These are phyloP conservation scores for Chaetogeoica ovagalla DNA, from an alignment of 2,888 invertebrate species.

Conservation along the genomic window DNA sequence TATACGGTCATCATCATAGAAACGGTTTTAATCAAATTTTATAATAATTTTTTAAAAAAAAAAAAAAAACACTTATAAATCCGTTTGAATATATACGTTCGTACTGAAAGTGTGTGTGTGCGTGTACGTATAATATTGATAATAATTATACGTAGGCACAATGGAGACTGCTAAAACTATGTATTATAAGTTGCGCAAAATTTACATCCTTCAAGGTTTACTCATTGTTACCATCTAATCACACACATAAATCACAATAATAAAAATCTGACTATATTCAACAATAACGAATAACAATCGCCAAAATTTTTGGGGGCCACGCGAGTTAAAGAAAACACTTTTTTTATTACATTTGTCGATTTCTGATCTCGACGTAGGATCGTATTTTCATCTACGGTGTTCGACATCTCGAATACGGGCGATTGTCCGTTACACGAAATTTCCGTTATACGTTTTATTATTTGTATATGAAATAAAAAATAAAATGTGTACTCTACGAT, in stretches of 20 bases:
- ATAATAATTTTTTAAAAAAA: too few relatives aligned
- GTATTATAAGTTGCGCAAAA: conserved; percentile 29
- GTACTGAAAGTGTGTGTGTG: too few relatives aligned
- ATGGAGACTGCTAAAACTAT: neutral
- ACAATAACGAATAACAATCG: conserved; percentile 9
- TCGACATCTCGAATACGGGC: neutral
- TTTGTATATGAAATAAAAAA: neutral
- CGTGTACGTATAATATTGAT: too few relatives aligned
- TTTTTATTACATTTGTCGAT: neutral
- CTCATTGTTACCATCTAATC: conserved; percentile 28
- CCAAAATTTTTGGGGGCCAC: conserved; percentile 30
- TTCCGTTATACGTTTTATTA: neutral
- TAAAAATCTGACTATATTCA: conserved; percentile 22
- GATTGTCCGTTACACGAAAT: conserved; percentile 4
- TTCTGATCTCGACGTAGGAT: neutral
- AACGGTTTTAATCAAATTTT: neutral
- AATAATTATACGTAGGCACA: neutral
- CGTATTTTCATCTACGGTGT: conserved; percentile 5
- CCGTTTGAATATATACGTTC: too few relatives aligned
- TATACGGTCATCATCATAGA: neutral
- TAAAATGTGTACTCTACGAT: neutral
- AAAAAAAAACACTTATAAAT: neutral
- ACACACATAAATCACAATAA: neutral
- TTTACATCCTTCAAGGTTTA: conserved; percentile 23
- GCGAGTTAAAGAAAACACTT: neutral